A percentile compares a stretch with the other conserved stretches of the same genome.
phyloP scores from a whole-genome alignment of 2,888 invertebrate genomes.

The Xanthia togata region DNA sequence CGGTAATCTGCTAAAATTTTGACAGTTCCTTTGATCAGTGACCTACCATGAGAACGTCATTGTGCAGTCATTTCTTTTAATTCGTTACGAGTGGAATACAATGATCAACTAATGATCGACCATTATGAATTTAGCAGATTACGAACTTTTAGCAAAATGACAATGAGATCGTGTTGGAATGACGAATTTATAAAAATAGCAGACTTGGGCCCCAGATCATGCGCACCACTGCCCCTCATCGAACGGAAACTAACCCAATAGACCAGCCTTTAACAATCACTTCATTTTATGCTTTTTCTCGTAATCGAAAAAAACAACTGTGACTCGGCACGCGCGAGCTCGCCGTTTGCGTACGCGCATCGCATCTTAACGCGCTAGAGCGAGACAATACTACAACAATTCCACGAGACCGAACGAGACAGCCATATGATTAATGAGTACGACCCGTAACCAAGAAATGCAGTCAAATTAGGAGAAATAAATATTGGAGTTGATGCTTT shows the following conservation, averaged over 20 bases:
- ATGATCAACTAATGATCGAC: no score
- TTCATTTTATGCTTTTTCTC: slow-evolving; percentile 86
- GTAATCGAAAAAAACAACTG: slow-evolving; percentile 79
- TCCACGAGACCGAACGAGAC: slow-evolving; percentile 68
- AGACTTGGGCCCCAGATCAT: no score
- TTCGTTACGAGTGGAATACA: no score
- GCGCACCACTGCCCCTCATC: slow-evolving; percentile 39
- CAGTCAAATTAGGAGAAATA: slow-evolving; percentile 89
- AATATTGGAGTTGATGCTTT: slow-evolving; percentile 79
- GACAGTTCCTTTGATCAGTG: no score
- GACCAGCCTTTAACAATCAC: slow-evolving; percentile 75
- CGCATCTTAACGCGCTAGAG: slow-evolving; percentile 80
- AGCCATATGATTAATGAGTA: slow-evolving; percentile 81
- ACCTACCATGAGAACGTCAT: no score
- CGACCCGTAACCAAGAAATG: slow-evolving; percentile 84
- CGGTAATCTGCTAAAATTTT: no score
- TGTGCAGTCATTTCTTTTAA: no score
- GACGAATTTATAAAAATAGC: no score
- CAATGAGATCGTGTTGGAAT: no score
- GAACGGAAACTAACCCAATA: slow-evolving; percentile 81
- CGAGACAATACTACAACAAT: slow-evolving; percentile 68
- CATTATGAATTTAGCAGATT: no score
- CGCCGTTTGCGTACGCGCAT: slow-evolving; percentile 79
- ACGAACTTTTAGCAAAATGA: no score
- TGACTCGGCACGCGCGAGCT: slow-evolving; percentile 85